These are phyloP conservation scores for Lepilemur ruficaudatus DNA, from an alignment of 2,797 vertebrate species.

Conservation along the genomic window DNA sequence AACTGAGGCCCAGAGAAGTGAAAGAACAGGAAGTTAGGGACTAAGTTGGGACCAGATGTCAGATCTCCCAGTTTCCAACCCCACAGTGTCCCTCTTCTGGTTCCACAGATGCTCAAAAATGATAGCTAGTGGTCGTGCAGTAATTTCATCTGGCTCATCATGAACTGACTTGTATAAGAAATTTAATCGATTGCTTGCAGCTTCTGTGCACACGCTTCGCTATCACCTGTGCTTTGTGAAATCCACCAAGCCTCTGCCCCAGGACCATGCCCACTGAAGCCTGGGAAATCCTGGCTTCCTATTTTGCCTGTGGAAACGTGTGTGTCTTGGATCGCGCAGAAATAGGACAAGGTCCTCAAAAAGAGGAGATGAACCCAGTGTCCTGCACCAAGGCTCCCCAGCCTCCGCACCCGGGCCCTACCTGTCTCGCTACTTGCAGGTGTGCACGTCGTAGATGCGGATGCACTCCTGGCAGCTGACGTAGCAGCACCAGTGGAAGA, in stretches of 20 bases:
- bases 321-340: not conserved
- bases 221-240: not conserved
- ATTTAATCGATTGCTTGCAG: not conserved
- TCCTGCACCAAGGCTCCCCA: not conserved
- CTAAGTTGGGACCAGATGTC: not conserved
- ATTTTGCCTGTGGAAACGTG: not conserved
- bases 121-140: not conserved
- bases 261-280: not conserved
- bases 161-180: not conserved
- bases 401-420: not conserved
- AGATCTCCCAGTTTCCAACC: not conserved
- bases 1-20: not conserved
- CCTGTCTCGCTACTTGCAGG: slow-evolving; percentile 91
- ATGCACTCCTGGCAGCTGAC: slow-evolving; percentile 98
- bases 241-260: not conserved
- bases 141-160: not conserved
- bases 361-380: too few species aligned
- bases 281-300: not conserved
- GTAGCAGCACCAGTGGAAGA: slow-evolving; percentile 99
- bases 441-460: slow-evolving; percentile 96
- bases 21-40: not conserved
- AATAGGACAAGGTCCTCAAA: not conserved
- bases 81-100: not conserved
- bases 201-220: not conserved
- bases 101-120: not conserved